Percentiles rank a stretch among this genome's conserved stretches.
Evolutionary conservation across 1,140 invertebrate species (phyloP).

Genomic region (Dinoponera quadriceps): DNA sequence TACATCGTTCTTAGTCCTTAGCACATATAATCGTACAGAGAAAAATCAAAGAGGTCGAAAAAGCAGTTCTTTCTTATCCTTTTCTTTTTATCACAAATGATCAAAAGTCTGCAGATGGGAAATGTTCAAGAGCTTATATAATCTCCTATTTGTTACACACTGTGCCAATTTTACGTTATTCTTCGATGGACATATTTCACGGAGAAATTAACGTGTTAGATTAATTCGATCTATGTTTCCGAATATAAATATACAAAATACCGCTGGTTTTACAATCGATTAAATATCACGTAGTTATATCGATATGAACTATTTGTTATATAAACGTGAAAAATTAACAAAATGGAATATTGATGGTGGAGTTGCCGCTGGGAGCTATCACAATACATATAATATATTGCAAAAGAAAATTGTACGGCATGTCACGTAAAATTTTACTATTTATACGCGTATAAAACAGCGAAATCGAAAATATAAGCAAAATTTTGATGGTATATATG

Average conservation of each 20-base stretch:
- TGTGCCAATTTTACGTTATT: constrained; percentile 60
- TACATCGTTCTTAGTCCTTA: background rate
- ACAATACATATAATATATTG: background rate
- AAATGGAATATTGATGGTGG: constrained; percentile 28
- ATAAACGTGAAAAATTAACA: background rate
- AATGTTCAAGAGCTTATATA: constrained; percentile 75
- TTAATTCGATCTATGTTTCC: constrained; percentile 1
- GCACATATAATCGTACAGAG: background rate
- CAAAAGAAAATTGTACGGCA: background rate
- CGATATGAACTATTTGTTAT: background rate
- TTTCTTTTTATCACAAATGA: constrained; percentile 58
- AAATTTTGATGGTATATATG: constrained; percentile 28
- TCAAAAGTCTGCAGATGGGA: constrained; percentile 51
- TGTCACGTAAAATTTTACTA: constrained; percentile 7
- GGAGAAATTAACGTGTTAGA: constrained; percentile 61
- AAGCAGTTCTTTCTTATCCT: background rate
- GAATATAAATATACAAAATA: constrained; percentile 7
- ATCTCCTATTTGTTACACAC: constrained; percentile 60
- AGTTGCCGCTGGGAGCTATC: background rate
- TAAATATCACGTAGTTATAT: background rate
- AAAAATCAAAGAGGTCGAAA: background rate
- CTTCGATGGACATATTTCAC: constrained; percentile 60
- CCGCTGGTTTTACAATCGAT: background rate
- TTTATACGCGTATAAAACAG: constrained; percentile 50
- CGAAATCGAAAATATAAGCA: background rate